Base-by-base conservation (phyloP, 2,113 vertebrate genomes). In the Scatophagus argus region DNA sequence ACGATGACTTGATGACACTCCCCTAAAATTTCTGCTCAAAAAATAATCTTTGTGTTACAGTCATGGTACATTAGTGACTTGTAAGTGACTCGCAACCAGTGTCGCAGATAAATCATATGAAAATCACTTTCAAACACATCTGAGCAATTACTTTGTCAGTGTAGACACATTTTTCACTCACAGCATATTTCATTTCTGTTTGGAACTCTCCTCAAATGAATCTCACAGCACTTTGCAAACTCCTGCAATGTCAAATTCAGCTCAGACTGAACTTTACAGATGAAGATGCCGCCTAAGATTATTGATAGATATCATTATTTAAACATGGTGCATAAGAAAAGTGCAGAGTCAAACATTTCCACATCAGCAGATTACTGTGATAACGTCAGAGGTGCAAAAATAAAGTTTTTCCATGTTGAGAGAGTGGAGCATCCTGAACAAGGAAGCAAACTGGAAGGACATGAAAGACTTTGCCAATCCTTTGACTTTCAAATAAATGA, bases 231-330 rank as follows among this genome's bases (percentile, higher is more conserved):
- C 65, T 66, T 63, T 63, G 74, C 47, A 88, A 80, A 88, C 76
- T 88, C 73, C 66, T 54, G 63, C 84, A 83, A 85, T 47, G 76
- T 89, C 86, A 84, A 67, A 81, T 81, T 87, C 83, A 83, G 77
- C 66, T 74, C 64, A 70, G 80, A 88, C 27, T 71, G 46, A 86
- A 88, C 71, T 82, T 49, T 67, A 38, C 79, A 74, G 81, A 89
- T 84, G 67, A 70, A 87, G 83, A 89, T 81, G 63, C 74, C 9
- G 31, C 81, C 70, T 60, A 51, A 87, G 91, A 92, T 90, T 82
- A 76, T 87, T 88, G 88, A 90, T 79, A 79, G 88, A 87, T 51
- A 86, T 86, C 85, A 87, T 89, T 89, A 89, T 93, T 94, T 87
- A 86, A 91, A 93, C 85, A 87, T 81, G 81, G 79, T 39, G 76